These are phyloP conservation scores for Philopotamus ludificatus DNA, from an alignment of 1,140 invertebrate species.

Conservation along the genomic window DNA sequence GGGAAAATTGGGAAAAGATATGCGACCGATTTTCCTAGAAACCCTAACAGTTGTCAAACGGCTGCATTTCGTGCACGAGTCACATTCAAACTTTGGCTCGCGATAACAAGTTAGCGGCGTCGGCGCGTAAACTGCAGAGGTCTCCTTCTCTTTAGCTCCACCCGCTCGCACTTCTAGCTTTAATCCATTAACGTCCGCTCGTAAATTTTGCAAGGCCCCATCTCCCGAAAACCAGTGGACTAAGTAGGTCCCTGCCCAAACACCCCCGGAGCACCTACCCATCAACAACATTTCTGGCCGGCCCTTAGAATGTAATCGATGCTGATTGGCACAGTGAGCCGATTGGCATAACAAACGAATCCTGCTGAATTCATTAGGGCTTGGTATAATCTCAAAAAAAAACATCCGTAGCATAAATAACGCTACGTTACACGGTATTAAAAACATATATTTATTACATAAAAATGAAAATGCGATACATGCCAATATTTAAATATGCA, in stretches of 20 bases:
- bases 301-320: not conserved
- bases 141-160: too few species aligned
- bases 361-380: too few species aligned
- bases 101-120: not conserved
- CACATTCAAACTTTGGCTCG: not conserved
- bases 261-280: not conserved
- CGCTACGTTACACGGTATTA: too few species aligned
- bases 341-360: too few species aligned
- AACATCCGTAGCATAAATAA: too few species aligned
- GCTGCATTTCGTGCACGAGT: not conserved
- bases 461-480: too few species aligned
- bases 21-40: too few species aligned
- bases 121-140: conserved; percentile 8
- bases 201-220: conserved; percentile 32
- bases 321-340: not conserved
- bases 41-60: too few species aligned
- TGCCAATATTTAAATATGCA: too few species aligned
- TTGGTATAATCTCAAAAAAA: too few species aligned
- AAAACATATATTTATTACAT: too few species aligned
- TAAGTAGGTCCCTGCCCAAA: not conserved
- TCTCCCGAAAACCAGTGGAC: not conserved
- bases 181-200: conserved; percentile 40
- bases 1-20: too few species aligned
- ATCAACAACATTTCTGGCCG: not conserved
- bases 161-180: conserved; percentile 27